Evolutionary conservation across 2,113 vertebrate genomes (phyloP).

Genomic region (Ardeotis arabs): DNA sequence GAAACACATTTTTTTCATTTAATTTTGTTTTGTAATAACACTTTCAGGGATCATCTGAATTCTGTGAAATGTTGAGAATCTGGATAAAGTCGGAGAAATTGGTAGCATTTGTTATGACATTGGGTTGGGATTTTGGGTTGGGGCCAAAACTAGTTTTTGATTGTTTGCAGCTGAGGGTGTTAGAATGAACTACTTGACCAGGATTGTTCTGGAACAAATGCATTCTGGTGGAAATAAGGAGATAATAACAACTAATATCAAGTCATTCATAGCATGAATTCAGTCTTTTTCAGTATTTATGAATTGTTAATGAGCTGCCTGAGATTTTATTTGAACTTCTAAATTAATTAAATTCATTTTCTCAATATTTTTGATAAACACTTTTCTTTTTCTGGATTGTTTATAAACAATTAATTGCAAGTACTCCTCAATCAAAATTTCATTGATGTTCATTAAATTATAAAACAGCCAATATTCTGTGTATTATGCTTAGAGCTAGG

Average conservation of each 20-base stretch:
- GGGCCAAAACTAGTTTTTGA: conserved; percentile 15
- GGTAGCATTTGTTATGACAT: background rate
- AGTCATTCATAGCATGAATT: conserved; percentile 25
- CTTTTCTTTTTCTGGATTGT: conserved; percentile 3
- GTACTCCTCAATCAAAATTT: conserved; percentile 18
- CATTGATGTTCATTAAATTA: background rate
- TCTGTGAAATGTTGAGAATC: background rate
- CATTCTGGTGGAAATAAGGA: conserved; percentile 19
- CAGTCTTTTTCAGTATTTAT: background rate
- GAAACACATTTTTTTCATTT: background rate
- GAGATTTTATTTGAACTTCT: conserved; percentile 42
- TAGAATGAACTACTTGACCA: conserved; percentile 41
- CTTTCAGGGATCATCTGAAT: background rate
- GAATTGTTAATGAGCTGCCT: conserved; percentile 43
- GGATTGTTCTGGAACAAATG: conserved; percentile 1
- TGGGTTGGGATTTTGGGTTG: conserved; percentile 24
- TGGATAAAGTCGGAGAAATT: background rate
- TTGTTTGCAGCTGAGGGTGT: conserved; percentile 51
- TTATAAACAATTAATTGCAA: conserved; percentile 57
- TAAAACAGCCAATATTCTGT: background rate
- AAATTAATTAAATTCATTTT: conserved; percentile 45
- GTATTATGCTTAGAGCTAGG: background rate
- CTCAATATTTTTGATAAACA: conserved; percentile 46
- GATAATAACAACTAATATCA: conserved; percentile 46
- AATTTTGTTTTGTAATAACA: background rate